Percentiles rank a stretch among this genome's conserved stretches.
These are phyloP conservation scores for Aricia artaxerxes DNA, from an alignment of 2,888 invertebrate species.

Conservation along the genomic window DNA sequence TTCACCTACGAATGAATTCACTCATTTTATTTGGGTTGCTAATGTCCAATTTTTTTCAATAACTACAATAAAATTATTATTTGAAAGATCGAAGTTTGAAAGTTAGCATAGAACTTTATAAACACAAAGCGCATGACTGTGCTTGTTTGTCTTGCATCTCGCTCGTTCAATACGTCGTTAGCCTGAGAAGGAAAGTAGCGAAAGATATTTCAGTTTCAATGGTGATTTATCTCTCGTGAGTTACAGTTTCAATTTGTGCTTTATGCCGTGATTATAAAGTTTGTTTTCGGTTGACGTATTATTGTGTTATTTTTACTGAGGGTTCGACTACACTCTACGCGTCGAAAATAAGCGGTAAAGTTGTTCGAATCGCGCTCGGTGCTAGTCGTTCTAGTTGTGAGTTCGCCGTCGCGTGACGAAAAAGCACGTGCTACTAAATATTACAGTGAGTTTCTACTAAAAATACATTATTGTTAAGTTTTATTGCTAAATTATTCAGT, in stretches of 20 bases:
- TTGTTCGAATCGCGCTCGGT: constrained; percentile 46
- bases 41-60: background rate
- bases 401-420: constrained; percentile 32
- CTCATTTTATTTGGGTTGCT: background rate
- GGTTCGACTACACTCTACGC: constrained; percentile 46
- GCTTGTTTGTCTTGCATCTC: constrained; percentile 49
- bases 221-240: constrained; percentile 48
- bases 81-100: too few relatives aligned
- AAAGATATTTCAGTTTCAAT: constrained; percentile 50
- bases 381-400: constrained; percentile 33
- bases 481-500: background rate
- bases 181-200: constrained; percentile 53
- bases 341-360: constrained; percentile 47
- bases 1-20: too few relatives aligned
- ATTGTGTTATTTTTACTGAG: constrained; percentile 41
- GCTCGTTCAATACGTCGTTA: constrained; percentile 45
- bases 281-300: constrained; percentile 45
- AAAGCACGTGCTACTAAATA: constrained; percentile 40
- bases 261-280: constrained; percentile 41
- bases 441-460: constrained; percentile 38
- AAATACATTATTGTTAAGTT: background rate
- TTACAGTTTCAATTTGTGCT: background rate
- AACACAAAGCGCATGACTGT: constrained; percentile 59
- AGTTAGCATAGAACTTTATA: constrained; percentile 42
- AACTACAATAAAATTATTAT: too few relatives aligned